A percentile compares a stretch with the other conserved stretches of the same genome.
Evolutionary conservation across 2,888 invertebrate genomes (phyloP).

Genomic region (Apamea sordens): DNA sequence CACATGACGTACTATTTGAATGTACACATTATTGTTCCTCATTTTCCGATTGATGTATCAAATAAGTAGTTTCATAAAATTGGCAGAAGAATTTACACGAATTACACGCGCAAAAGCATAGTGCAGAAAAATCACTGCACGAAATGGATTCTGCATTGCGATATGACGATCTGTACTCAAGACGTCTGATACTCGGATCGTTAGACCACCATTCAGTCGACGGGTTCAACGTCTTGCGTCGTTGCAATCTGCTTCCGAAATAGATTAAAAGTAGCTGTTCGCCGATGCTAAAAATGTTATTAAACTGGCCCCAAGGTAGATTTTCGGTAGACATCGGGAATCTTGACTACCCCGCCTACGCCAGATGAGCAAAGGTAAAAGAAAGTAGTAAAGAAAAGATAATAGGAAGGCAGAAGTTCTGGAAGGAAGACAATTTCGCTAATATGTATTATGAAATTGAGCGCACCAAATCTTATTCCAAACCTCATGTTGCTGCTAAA

Average conservation of each 20-base stretch:
- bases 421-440: background rate
- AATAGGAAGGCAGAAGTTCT: background rate
- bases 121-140: background rate
- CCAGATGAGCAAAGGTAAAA: background rate
- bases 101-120: background rate
- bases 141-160: slow-evolving; percentile 7
- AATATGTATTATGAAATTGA: background rate
- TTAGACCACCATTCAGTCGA: background rate
- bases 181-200: background rate
- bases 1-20: background rate
- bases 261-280: background rate
- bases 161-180: background rate
- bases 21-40: background rate
- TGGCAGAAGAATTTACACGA: background rate
- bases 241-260: background rate
- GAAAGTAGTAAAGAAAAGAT: background rate
- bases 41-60: background rate
- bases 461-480: background rate
- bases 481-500: no score
- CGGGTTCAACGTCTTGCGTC: slow-evolving; percentile 18
- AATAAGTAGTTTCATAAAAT: background rate
- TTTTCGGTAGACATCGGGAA: background rate
- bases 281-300: background rate
- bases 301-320: background rate
- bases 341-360: background rate